Base-by-base conservation (phyloP, 2,797 vertebrate genomes). In the Oreonectes daqikongensis region DNA sequence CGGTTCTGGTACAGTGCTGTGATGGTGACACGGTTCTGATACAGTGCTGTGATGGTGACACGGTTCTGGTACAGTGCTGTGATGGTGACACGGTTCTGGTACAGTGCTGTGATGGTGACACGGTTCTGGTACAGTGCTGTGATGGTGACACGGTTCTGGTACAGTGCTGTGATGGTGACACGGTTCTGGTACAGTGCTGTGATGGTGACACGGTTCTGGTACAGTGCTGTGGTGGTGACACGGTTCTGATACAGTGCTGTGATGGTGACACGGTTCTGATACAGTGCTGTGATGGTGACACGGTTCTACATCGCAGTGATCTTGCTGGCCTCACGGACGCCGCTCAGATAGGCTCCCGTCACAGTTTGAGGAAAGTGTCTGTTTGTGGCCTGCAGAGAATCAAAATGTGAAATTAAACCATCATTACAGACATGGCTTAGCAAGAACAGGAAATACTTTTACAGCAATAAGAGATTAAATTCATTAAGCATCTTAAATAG, bases 341-440 rank as follows among this genome's bases (percentile, higher is more conserved):
- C 97, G 48, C 97, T 99, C 90, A 99, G 87, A 87, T 99, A 99
- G 50, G 97, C 97, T 57, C 97, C 97, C 1, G 97, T 98, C 75
- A 99, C 97, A 0, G 97, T 99, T 83, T 99, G 97, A 82, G 97
- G 97, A 83, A 99, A 99, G 90, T 99, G 97, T 75, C 97, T 92
- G 82, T 99, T 99, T 76, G 97, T 99, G 71, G 96, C 97, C 96
- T 99, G 86, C 66, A 68, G 75, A 75, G 0, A 30, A 18, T 74
- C 53, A 66, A 22, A 35, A 8, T 11, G 70, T 22, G 14, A 5
- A n/a, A 8, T 2, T n/a, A n/a, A 52, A 8, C 28, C n/a, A 50
- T 18, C n/a, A 20, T 50, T 2, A 20, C 46, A 48, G 18, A 50
- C 48, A n/a, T 42, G 1, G 40, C 40, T 42, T 42, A 5, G 46